A percentile compares a stretch with the other conserved stretches of the same genome.
Evolutionary conservation across 2,888 invertebrate genomes (phyloP).

Genomic region (Catotricha subobsoleta): DNA sequence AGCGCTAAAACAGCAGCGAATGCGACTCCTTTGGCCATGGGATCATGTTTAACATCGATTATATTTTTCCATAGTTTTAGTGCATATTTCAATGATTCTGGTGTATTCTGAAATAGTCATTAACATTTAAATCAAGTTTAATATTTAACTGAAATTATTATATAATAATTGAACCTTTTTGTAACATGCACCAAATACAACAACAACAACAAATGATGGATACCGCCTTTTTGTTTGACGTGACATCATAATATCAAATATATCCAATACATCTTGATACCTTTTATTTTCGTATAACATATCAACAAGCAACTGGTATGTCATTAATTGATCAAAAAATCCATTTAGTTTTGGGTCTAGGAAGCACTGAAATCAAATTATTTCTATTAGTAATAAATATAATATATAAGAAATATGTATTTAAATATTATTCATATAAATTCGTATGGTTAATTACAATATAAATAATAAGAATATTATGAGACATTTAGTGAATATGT

Average conservation of each 20-base stretch:
- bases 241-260: constrained; percentile 40
- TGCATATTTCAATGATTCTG: constrained; percentile 44
- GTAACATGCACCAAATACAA: constrained; percentile 52
- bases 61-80: constrained; percentile 42
- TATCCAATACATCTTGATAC: constrained; percentile 45
- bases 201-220: constrained; percentile 48
- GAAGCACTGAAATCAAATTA: constrained; percentile 37
- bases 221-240: constrained; percentile 37
- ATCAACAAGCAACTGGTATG: constrained; percentile 50
- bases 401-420: too few species aligned
- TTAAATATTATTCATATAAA: too few species aligned
- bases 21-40: constrained; percentile 41
- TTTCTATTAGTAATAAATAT: not conserved
- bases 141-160: too few species aligned
- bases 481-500: too few species aligned
- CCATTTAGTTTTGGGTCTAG: constrained; percentile 38
- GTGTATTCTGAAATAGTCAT: constrained; percentile 40
- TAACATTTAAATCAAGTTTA: not conserved
- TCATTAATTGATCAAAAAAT: constrained; percentile 54
- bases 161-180: too few species aligned
- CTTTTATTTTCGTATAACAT: constrained; percentile 46
- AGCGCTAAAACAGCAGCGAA: constrained; percentile 48
- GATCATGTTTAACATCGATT: constrained; percentile 34
- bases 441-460: too few species aligned
- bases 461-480: too few species aligned